Base-by-base conservation (phyloP, 2,113 vertebrate genomes). In the Recurvirostra avosetta region DNA sequence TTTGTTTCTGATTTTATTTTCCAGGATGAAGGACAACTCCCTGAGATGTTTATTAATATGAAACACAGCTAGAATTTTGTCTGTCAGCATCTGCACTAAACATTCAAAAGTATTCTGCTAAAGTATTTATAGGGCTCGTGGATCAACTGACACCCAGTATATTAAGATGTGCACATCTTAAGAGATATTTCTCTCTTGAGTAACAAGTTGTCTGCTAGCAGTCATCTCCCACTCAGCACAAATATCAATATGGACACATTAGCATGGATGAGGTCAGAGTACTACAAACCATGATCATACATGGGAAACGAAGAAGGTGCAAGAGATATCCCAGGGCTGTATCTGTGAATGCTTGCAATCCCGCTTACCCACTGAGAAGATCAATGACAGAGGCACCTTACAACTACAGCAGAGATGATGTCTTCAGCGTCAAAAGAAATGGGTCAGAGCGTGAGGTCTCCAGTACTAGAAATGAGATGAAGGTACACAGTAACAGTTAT, bases 1-100 rank as follows among this genome's bases (percentile, higher is more conserved):
- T 45, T 65, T 47, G 23, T 62, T 94, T 77, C 68, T 87, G 21
- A 56, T 80, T 84, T 66, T 43, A 65, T 86, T 87, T 89, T 78
- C 15, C 21, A 34, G n/a, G 52, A 67, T 5, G 15, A 77, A 88
- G 15, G 19, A 71, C 27, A 70, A 9, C 26, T 80, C 26, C 18
- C 26, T 59, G 80, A 81, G 25, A 84, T 59, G 9, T 66, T 87
- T 94, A 47, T 75, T 86, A 78, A 41, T 30, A 91, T 16, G 26
- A 72, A 78, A 80, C 41, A 78, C 15, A 78, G 26, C 2, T 23
- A 85, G 36, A 89, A 12, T 20, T 77, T 86, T 67, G 17, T 80
- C n/a, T 52, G 52, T 56, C 70, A 82, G 21, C 6, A 61, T 40
- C 30, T 67, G 26, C 20, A 55, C 15, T 66, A 61, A 92, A 75